Percentiles rank a stretch among this genome's conserved stretches.
Evolutionary conservation across 2,113 vertebrate genomes (phyloP).

Genomic region (Petrocephalus zakoni): DNA sequence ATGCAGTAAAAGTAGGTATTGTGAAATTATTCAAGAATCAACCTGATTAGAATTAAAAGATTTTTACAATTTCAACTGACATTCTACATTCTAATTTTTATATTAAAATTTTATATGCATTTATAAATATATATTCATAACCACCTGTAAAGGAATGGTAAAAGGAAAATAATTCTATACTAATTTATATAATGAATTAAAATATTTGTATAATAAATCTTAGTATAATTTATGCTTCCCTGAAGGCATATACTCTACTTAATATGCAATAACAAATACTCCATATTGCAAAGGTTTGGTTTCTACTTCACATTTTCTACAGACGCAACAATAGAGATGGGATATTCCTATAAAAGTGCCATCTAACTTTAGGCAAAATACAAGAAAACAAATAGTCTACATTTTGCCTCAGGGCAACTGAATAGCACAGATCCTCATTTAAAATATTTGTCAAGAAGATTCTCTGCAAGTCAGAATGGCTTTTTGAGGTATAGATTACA

Average conservation of each 20-base stretch:
- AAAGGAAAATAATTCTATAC: not conserved
- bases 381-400: conserved; percentile 1
- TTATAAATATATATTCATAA: not conserved
- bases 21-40: not conserved
- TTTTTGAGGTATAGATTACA: no score
- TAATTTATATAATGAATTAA: not conserved
- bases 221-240: not conserved
- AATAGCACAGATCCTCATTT: not conserved
- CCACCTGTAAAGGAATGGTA: not conserved
- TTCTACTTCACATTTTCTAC: not conserved
- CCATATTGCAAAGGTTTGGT: not conserved
- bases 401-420: conserved; percentile 1
- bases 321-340: not conserved
- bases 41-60: not conserved
- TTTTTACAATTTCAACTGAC: not conserved
- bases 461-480: not conserved
- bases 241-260: not conserved
- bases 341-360: not conserved
- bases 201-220: not conserved
- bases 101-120: not conserved
- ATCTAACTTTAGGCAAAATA: conserved; percentile 11
- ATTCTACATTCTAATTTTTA: not conserved
- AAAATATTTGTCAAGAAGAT: conserved; percentile 11
- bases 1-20: not conserved
- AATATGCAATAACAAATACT: not conserved